Conservation (phyloP, 2,113 vertebrate species). For the Sceloporus tristichus region DNA sequence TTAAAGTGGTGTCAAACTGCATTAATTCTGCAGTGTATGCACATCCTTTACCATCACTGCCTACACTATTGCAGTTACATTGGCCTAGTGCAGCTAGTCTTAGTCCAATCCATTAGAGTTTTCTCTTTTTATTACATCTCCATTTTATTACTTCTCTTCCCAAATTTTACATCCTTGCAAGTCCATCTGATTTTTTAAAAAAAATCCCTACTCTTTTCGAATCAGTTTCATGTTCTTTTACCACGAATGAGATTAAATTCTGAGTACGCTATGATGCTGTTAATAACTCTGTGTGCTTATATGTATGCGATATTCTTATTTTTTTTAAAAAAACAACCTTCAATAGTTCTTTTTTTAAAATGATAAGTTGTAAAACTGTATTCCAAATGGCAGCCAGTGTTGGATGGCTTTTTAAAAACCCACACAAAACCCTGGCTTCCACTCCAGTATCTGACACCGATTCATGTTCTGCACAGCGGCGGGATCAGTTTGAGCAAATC, state of each 20-base stretch:
- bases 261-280: neutral
- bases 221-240: neutral
- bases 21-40: no score
- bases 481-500: slow-evolving; percentile 66
- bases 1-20: no score
- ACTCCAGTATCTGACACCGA: slow-evolving; percentile 4
- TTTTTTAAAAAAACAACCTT: neutral
- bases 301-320: no score
- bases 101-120: no score
- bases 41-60: no score
- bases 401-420: slow-evolving; percentile 4
- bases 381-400: slow-evolving; percentile 42
- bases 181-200: neutral
- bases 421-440: neutral
- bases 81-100: no score
- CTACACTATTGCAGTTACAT: no score
- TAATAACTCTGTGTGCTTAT: neutral
- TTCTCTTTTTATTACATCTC: neutral
- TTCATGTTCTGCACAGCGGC: neutral
- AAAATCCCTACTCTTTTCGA: no score
- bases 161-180: neutral
- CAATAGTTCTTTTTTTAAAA: neutral
- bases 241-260: neutral
- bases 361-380: neutral
- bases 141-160: no score